phyloP scores from a whole-genome alignment of 2,888 invertebrate genomes.

The Phyllotreta striolata region DNA sequence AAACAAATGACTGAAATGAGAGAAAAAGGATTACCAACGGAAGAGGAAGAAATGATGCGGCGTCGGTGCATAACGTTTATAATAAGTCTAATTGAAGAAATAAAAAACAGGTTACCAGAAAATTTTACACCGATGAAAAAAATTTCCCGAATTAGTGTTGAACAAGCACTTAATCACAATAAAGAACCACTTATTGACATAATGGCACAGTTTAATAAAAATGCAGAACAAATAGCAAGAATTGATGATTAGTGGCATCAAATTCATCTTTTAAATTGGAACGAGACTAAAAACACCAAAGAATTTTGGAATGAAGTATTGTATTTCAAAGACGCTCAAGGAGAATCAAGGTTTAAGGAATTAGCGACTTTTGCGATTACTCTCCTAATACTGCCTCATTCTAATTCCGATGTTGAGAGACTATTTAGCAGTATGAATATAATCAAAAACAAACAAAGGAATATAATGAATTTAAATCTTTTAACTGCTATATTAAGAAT shows the following conservation, averaged over 20 bases:
- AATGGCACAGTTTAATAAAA: constrained; percentile 1
- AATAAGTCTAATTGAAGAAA: neutral
- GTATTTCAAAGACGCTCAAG: too few species aligned
- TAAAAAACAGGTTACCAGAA: constrained; percentile 1
- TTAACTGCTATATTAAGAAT: too few species aligned
- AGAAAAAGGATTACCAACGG: neutral
- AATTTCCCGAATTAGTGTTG: constrained; percentile 3
- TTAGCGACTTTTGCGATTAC: too few species aligned
- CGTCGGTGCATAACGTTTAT: neutral
- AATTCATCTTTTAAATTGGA: neutral
- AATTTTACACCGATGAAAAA: neutral
- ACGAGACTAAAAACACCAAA: too few species aligned
- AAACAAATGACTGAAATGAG: neutral
- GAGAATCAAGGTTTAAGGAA: too few species aligned
- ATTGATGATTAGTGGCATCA: constrained; percentile 1
- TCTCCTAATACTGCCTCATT: too few species aligned
- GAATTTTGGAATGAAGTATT: too few species aligned
- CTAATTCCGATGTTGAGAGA: too few species aligned
- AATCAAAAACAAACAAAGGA: too few species aligned
- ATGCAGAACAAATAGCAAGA: neutral
- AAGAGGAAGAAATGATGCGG: neutral
- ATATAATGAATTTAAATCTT: too few species aligned
- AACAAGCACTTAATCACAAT: constrained; percentile 1
- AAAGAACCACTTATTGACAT: constrained; percentile 1
- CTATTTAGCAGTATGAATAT: too few species aligned